Percentiles rank a stretch among this genome's conserved stretches.
Conservation (phyloP, 2,888 invertebrate genomes). For the Cecidostiba fungosa region DNA sequence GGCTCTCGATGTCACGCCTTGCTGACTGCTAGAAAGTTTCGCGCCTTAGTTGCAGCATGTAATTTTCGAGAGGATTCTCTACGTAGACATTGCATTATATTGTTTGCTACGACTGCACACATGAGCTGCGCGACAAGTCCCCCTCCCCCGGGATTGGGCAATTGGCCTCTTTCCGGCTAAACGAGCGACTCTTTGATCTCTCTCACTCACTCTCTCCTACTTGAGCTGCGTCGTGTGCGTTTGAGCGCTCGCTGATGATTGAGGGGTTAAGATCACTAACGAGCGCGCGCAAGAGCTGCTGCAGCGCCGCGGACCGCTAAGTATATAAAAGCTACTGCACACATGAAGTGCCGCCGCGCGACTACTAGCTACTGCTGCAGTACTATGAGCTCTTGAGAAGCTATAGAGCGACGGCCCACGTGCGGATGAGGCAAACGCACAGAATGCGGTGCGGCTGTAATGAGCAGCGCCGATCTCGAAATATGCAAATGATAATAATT, state of each 20-base stretch:
- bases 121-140: too few species aligned
- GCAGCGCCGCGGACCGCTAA: background rate
- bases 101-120: too few species aligned
- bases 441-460: background rate
- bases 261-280: constrained; percentile 57
- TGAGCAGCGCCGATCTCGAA: constrained; percentile 65
- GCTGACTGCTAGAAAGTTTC: constrained; percentile 55
- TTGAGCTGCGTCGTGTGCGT: background rate
- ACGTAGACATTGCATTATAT: constrained; percentile 10
- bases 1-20: constrained; percentile 46
- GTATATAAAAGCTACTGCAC: background rate
- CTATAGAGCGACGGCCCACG: background rate
- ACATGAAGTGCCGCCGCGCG: background rate
- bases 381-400: too few species aligned
- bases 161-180: constrained; percentile 37
- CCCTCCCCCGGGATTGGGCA: too few species aligned
- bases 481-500: constrained; percentile 77
- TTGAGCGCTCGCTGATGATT: constrained; percentile 44
- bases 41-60: too few species aligned
- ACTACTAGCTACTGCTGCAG: too few species aligned
- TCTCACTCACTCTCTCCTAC: constrained; percentile 29
- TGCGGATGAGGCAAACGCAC: background rate
- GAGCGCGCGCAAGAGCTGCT: constrained; percentile 37
- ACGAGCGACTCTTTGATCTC: constrained; percentile 33
- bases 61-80: too few species aligned